phyloP scores from a whole-genome alignment of 2,113 vertebrate genomes.

The Microtus montanus region DNA sequence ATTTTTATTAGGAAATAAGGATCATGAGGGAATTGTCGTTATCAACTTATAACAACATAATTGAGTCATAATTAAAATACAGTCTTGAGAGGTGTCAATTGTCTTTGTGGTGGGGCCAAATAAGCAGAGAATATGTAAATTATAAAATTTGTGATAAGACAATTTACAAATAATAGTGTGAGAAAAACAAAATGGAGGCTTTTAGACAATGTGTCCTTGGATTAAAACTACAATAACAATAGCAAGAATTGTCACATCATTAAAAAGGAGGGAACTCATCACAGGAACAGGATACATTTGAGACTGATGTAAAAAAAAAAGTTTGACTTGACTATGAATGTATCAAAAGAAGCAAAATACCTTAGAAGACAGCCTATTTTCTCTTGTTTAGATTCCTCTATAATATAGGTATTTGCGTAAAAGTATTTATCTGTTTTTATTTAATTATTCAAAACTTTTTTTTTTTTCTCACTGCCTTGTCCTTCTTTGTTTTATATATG shows the following conservation, averaged over 20 bases:
- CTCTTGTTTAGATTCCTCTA: not conserved
- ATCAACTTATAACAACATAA: not conserved
- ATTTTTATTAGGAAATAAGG: not conserved
- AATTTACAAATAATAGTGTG: not conserved
- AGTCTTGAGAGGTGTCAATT: not conserved
- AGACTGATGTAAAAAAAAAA: not conserved
- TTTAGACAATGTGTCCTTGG: not conserved
- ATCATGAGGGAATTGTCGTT: not conserved
- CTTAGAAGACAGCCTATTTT: not conserved
- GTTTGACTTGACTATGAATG: not conserved
- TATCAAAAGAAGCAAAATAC: not conserved
- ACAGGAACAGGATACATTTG: not conserved
- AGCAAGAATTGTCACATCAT: not conserved
- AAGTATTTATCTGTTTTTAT: not conserved
- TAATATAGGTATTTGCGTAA: not conserved
- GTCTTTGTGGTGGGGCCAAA: not conserved
- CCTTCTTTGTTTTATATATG: not conserved
- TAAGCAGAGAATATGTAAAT: not conserved
- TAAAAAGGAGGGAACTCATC: not conserved
- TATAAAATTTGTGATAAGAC: not conserved
- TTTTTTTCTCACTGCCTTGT: not conserved
- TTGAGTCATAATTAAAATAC: conserved; percentile 16
- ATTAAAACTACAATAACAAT: not conserved
- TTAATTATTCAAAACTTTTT: not conserved
- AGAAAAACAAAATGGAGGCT: not conserved